Base-by-base conservation (phyloP, 2,113 vertebrate species). In the Nesogale talazaci region DNA sequence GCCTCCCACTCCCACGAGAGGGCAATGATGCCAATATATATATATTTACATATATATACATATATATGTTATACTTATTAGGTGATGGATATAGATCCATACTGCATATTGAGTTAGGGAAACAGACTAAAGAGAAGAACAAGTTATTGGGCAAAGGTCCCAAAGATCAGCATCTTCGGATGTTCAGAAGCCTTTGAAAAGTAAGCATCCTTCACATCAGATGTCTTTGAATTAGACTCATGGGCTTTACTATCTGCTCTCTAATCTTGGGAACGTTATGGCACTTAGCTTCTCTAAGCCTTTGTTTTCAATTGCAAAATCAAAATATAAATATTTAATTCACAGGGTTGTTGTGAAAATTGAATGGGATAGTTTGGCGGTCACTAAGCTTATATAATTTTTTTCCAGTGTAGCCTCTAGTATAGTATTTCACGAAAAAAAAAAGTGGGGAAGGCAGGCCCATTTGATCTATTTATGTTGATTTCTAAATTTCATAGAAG, bases 281-380 rank as follows among this genome's bases (percentile, higher is more conserved):
- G n/a, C n/a, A 61, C 52, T 81, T 77, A 20, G 20, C 20, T 5
- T 61, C 11, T 63, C 22, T 91, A 9, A 74, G 59, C n/a, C 23
- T 88, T 89, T 27, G 17, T 65, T 77, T 89, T 89, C n/a, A 61
- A 40, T 92, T 88, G 77, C 10, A 8, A 91, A 80, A 56, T 83
- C 20, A 89, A 38, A 80, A 52, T 70, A 27, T 69, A 87, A 81
- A 34, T 87, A 77, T 86, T 77, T 86, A 94, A 69, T 40, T 14
- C 3, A 25, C 25, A 25, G 34, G 23, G 76, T 61, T n/a, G 8
- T 77, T 69, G 9, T 36, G 67, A 91, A 93, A 70, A 72, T 38
- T 72, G 14, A 81, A 25, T 81, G 76, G 69, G 61, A 65, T 65
- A 65, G 42, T 65, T 25, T 65, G 57, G 10, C 42, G 5, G 42